Evolutionary conservation across 2,797 vertebrate species (phyloP), one percentile per base, ranked within the genome.

Genomic region (Leuciscus waleckii): DNA sequence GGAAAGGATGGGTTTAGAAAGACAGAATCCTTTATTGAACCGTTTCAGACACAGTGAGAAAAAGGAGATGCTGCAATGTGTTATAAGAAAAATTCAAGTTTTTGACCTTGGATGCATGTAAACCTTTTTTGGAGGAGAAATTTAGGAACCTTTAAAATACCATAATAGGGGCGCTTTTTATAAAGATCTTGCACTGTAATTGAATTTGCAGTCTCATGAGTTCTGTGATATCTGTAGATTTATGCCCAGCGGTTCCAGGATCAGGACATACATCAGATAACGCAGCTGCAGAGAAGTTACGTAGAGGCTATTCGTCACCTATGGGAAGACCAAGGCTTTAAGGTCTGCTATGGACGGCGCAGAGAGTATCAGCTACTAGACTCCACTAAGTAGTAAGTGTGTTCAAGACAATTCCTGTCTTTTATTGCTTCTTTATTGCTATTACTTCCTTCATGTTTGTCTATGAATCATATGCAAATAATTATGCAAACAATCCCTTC

Each of bases 301-400:
- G 86, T 92, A 2, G 93, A 95, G 0, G 93, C 93, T 2, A 93
- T 96, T 79, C 92, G 90, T 6, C 92, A 89, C 43, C 94, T 96
- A 26, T 96, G 95, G 96, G 90, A 88, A 0, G 96, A 96, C 78
- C 63, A 90, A 0, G 95, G 95, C 23, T 78, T 96, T 37, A 92
- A 89, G 74, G 73, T 89, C 37, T 96, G 96, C 89, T 96, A 96
- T 87, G 85, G 89, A 71, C 95, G 94, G 0, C 94, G 95, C 49
- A 91, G 94, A 88, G 94, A 96, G 88, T 96, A 95, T 91, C 96
- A 96, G 75, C 94, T 96, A 6, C 91, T 96, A 88, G 96, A 96
- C 92, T 96, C 95, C 84, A 95, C 95, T 3, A 93, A 95, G 81
- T 96, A 96, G 96, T 96, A 89, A 95, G 81, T 65, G 80, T 58